phyloP scores from a whole-genome alignment of 2,113 vertebrate species.

The Gymnarchus niloticus region DNA sequence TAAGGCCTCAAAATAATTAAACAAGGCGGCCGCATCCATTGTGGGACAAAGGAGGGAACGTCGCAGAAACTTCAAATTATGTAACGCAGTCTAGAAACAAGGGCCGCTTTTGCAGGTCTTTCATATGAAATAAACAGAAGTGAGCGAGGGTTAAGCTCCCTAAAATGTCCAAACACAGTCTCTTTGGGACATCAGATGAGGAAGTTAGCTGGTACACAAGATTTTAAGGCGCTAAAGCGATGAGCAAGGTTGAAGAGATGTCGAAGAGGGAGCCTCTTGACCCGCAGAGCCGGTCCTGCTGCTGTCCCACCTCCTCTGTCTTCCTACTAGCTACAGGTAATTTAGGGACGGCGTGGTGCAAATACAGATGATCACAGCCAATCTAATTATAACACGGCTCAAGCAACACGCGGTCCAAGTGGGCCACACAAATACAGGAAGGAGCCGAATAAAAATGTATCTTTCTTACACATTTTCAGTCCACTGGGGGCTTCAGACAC shows the following conservation, averaged over 20 bases:
- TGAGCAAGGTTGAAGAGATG: background rate
- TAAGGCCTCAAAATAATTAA: conserved; percentile 48
- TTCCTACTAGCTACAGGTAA: background rate
- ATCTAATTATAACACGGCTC: conserved; percentile 16
- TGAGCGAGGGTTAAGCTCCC: background rate
- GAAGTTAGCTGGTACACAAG: background rate
- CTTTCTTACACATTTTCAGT: background rate
- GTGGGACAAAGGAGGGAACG: background rate
- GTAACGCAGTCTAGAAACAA: background rate
- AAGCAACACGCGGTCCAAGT: background rate
- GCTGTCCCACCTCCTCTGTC: background rate
- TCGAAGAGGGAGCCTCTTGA: background rate
- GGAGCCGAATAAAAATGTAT: background rate
- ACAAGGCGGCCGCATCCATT: conserved; percentile 35
- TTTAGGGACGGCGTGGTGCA: background rate
- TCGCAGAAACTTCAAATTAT: background rate
- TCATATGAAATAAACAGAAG: background rate
- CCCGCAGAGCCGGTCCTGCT: background rate
- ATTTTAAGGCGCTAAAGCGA: background rate
- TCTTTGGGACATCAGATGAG: background rate
- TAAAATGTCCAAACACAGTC: background rate
- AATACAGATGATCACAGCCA: conserved; percentile 12
- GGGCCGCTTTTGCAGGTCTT: too few relatives aligned
- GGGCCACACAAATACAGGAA: background rate
- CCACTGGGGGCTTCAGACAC: background rate